Conservation (phyloP, 2,113 vertebrate genomes). For the Hippocampus barbouri region DNA sequence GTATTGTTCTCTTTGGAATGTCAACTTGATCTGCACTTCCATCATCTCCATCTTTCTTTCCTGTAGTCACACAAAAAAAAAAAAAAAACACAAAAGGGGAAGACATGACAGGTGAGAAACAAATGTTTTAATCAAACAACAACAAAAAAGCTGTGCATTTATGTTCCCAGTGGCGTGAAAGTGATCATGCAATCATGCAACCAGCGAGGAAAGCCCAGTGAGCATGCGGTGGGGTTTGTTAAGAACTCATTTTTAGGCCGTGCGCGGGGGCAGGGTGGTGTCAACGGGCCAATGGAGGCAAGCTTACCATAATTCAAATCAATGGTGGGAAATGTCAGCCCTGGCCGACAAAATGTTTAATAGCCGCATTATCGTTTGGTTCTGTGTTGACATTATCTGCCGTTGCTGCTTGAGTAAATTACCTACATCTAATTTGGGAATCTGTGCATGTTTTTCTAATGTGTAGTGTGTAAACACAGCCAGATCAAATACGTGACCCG, state of each 20-base stretch:
- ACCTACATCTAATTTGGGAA: not conserved
- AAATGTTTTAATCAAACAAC: not conserved
- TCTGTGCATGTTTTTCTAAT: not conserved
- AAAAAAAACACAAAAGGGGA: not conserved
- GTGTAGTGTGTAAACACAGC: not conserved
- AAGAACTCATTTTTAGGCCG: not conserved
- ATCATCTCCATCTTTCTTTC: constrained; percentile 85
- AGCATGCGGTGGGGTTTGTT: constrained; percentile 43
- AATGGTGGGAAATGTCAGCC: not conserved
- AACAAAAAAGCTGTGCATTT: not conserved
- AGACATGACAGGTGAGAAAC: not conserved
- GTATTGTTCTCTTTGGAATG: constrained; percentile 89
- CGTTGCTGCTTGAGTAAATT: not conserved
- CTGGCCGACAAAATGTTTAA: not conserved
- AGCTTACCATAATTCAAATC: not conserved
- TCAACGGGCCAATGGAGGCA: not conserved
- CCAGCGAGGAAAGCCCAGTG: constrained; percentile 21
- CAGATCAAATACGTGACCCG: not conserved
- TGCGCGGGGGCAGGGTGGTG: too few species aligned
- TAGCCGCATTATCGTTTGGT: not conserved
- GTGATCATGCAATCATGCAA: constrained; percentile 51
- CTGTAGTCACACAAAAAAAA: constrained; percentile 50
- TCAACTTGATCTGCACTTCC: constrained; percentile 78
- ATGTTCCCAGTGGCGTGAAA: constrained; percentile 18
- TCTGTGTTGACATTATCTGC: not conserved